Base-by-base conservation (phyloP, 2,888 invertebrate species). In the Tubiluchus corallicola region DNA sequence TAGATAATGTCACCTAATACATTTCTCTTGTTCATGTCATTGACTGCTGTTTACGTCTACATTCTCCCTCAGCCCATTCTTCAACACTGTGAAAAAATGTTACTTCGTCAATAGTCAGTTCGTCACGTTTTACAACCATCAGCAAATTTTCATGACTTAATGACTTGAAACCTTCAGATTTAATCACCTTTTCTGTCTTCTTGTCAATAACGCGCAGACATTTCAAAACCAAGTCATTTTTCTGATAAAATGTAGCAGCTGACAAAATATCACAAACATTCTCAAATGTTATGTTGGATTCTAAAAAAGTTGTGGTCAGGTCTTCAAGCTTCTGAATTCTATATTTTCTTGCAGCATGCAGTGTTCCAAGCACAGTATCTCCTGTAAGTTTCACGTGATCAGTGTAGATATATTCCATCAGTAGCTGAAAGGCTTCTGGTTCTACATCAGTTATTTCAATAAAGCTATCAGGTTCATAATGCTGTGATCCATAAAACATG, bases 271-370 rank as follows among this genome's bases (percentile, higher is more conserved):
- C 71, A 2, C 81, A 68, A 1, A 77, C 78, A 41, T 74, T 78
- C 16, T 71, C 68, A 2, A 71, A 68, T 46, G 70, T 71, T 21
- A 82, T 61, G 60, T 76, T 72, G 45, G 69, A 69, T 51, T 75
- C 74, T 37, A 82, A 68, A 45, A 74, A 75, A 20, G 71, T 67
- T 18, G 77, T 73, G 55, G 80, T 80, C 46, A 74, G 69, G 49
- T 73, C 71, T 2, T 76, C 76, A 42, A 82, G 67, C 17, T 73
- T 75, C 3, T 74, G 71, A 53, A 81, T 77, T 40, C 79, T 67
- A 57, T 80, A 77, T 56, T 77, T 76, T 57, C 79, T 75, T 17
- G 80, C 79, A 2, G 77, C 77, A 50, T 77, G 74, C 19, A 82
- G 70, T 0, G 81, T 73, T 37, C 73, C 71, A 18, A 82, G 68